Conservation (phyloP, 2,113 vertebrate species). For the Varanus komodoensis region DNA sequence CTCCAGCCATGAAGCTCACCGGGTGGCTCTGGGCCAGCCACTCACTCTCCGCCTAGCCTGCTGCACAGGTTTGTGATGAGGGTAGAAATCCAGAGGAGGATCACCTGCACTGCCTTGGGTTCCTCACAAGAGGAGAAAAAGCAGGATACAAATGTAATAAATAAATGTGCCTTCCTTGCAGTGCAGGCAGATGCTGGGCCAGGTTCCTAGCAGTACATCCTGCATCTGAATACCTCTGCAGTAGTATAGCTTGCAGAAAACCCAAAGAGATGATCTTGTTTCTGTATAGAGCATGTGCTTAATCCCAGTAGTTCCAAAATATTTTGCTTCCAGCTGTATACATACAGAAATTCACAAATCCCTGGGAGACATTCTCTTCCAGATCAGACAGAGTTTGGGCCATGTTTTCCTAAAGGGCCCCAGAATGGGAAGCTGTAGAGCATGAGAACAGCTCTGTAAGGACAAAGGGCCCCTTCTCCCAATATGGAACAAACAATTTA, state of each 20-base stretch:
- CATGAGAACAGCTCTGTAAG: neutral
- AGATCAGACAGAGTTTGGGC: neutral
- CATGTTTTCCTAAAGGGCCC: neutral
- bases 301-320: neutral
- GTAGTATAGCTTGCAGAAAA: neutral
- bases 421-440: neutral
- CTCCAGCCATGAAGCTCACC: no score
- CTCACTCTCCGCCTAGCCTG: no score
- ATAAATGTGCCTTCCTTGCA: neutral
- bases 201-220: neutral
- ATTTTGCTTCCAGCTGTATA: neutral
- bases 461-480: neutral
- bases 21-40: no score
- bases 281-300: neutral
- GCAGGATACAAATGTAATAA: no score
- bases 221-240: neutral
- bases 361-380: neutral
- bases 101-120: no score
- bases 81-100: no score
- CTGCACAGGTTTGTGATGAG: no score
- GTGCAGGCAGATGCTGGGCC: neutral
- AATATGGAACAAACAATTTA: neutral
- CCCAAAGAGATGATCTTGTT: neutral
- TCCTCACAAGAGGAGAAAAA: no score
- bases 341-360: neutral